Evolutionary conservation across 2,888 invertebrate genomes (phyloP), one percentile per base, ranked within the genome.

Genomic region (Acrocera orbiculus): DNA sequence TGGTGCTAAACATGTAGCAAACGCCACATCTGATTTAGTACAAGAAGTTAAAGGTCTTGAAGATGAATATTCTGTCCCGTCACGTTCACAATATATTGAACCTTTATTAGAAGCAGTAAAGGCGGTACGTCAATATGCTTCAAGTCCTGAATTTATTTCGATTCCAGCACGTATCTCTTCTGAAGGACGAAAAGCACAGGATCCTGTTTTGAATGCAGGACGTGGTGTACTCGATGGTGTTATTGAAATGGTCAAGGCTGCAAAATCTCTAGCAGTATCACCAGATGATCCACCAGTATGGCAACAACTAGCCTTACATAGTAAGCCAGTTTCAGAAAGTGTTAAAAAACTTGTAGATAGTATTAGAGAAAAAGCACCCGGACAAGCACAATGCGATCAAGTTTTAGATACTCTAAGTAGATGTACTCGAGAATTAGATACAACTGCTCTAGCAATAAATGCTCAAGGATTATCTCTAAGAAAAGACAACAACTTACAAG

Each of bases 1-100:
- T 54, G 83, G 89, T 42, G 96, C 96, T 34, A 92, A 93, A 57
- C 92, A 95, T 50, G 90, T 98, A 3, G 96, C 96, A 31, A 87
- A 87, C 59, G 86, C 86, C 13, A 98, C 98, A 1, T 86, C 93
- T 0, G 75, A 76, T 42, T 69, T 98, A 14, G 95, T 98, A 14
- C 87, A 85, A 57, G 85, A 90, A 56, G 93, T 96, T 48, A 96
- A 95, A 64, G 78, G 73, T 1, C 58, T 81, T 20, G 93, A 95
- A 57, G 70, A 73, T 19, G 80, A 87, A 49, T 89, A 86, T 47
- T 77, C 76, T 10, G 77, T 81, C 44, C 67, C 67, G 17, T 82
- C 81, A 52, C 68, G 81, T 2, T 65, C 70, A 8, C 70, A 73
- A 11, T 83, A 85, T 47, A 90, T 93, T 0, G 74, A 67, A 22